A percentile compares a stretch with the other conserved stretches of the same genome.
These are phyloP conservation scores for Heliconius ethilla DNA, from an alignment of 2,888 invertebrate genomes.

Conservation along the genomic window DNA sequence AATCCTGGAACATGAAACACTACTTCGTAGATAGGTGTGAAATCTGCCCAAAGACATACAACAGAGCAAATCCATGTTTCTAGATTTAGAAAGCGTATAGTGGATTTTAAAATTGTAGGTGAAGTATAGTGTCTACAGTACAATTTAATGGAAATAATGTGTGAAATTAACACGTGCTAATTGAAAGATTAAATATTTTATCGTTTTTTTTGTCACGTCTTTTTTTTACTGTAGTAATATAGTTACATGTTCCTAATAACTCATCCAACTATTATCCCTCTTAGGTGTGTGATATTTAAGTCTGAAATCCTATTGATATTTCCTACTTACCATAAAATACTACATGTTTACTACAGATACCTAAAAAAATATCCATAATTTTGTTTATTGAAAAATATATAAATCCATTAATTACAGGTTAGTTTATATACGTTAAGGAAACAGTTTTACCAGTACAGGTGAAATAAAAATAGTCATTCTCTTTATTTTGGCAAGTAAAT, in stretches of 20 bases:
- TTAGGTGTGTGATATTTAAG: too few relatives aligned
- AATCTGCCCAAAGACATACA: constrained; percentile 55
- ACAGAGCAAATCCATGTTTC: constrained; percentile 40
- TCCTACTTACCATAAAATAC: too few relatives aligned
- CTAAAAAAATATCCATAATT: too few relatives aligned
- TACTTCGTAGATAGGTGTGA: constrained; percentile 63
- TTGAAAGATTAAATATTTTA: too few relatives aligned
- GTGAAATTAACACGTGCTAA: too few relatives aligned
- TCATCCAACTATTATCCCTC: too few relatives aligned
- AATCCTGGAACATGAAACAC: constrained; percentile 59
- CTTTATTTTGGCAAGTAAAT: neutral
- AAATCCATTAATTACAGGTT: neutral
- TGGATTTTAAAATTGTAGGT: neutral
- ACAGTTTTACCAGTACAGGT: neutral
- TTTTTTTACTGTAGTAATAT: too few relatives aligned
- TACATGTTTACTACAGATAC: too few relatives aligned
- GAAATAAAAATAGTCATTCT: neutral
- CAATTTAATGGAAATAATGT: too few relatives aligned
- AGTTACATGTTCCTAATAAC: too few relatives aligned
- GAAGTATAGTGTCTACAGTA: neutral
- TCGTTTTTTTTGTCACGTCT: too few relatives aligned
- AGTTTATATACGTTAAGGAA: neutral
- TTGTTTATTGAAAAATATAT: neutral
- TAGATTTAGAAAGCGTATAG: constrained; percentile 13
- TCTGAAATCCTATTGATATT: too few relatives aligned